Conservation (phyloP, 2,797 vertebrate genomes). For the Neosalanx taihuensis region DNA sequence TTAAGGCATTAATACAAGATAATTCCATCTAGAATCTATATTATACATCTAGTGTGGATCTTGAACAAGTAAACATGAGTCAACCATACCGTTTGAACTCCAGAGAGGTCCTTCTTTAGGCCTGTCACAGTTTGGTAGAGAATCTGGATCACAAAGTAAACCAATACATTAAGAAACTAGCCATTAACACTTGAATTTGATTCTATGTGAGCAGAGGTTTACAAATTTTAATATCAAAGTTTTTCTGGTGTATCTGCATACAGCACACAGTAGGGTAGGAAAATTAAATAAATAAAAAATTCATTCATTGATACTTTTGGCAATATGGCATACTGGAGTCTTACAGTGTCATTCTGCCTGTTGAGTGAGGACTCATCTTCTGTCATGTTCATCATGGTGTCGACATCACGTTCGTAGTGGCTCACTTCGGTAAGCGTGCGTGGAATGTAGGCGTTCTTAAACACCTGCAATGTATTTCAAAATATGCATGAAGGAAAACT, state of each 20-base stretch:
- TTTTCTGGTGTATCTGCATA: too few relatives aligned
- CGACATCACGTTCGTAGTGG: constrained; percentile 82
- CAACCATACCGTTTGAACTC: constrained; percentile 84
- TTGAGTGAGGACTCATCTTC: constrained; percentile 73
- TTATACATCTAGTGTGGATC: not conserved
- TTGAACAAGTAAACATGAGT: not conserved
- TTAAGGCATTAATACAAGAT: too few relatives aligned
- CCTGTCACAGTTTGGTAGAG: constrained; percentile 93
- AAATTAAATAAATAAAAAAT: too few relatives aligned
- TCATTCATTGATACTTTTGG: too few relatives aligned
- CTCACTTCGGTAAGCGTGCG: constrained; percentile 84
- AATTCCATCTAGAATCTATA: too few relatives aligned
- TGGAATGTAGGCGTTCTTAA: constrained; percentile 85
- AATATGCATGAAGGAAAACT: not conserved
- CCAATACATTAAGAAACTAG: constrained; percentile 42
- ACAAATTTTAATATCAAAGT: too few relatives aligned
- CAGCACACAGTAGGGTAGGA: not conserved
- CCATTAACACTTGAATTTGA: not conserved
- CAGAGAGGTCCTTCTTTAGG: constrained; percentile 91
- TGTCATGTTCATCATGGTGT: constrained; percentile 78
- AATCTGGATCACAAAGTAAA: constrained; percentile 70
- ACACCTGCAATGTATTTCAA: constrained; percentile 73
- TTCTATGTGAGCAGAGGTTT: too few relatives aligned
- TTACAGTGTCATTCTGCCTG: constrained; percentile 78
- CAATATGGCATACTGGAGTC: constrained; percentile 30